Evolutionary conservation across 37 sponge, comb jelly and placozoan species (phyloP), one percentile per base, ranked within the genome.

Genomic region (Petrosia ficiformis): DNA sequence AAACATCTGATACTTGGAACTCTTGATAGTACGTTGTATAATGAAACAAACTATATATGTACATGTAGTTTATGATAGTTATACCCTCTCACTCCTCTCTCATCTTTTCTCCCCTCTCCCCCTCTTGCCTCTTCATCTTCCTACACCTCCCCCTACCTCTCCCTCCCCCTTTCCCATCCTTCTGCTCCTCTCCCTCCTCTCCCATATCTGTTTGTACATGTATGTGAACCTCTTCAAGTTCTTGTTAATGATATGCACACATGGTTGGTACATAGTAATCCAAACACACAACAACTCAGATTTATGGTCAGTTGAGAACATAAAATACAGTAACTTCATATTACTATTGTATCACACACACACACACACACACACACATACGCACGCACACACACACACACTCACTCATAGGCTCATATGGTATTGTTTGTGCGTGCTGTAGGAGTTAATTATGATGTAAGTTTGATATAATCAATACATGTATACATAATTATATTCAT

Each of bases 351-450:
- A n/a, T n/a, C n/a, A n/a, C n/a, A n/a, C n/a, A n/a, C n/a, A n/a
- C n/a, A n/a, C n/a, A n/a, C n/a, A n/a, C n/a, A n/a, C n/a, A n/a
- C n/a, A n/a, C n/a, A n/a, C n/a, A n/a, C n/a, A n/a, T n/a, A n/a
- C n/a, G n/a, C n/a, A n/a, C n/a, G n/a, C n/a, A n/a, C n/a, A n/a
- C n/a, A n/a, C n/a, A n/a, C n/a, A n/a, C n/a, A n/a, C n/a, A n/a
- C n/a, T n/a, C n/a, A 25, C 41, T 56, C 75, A 11, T 67, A 90
- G 90, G 78, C 86, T 44, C 90, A 90, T 44, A 52, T 90, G 34
- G 78, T 85, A 10, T 76, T 81, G 68, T 90, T 90, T 56, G 66
- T 81, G 4, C 39, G 57, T 26, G 70, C 63, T n/a, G 44, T 81
- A 16, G 84, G 89, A 34, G 56, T 79, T 29, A 10, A 48, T 16